Evolutionary conservation across 2,888 invertebrate species (phyloP).

Genomic region (Melolontha melolontha): DNA sequence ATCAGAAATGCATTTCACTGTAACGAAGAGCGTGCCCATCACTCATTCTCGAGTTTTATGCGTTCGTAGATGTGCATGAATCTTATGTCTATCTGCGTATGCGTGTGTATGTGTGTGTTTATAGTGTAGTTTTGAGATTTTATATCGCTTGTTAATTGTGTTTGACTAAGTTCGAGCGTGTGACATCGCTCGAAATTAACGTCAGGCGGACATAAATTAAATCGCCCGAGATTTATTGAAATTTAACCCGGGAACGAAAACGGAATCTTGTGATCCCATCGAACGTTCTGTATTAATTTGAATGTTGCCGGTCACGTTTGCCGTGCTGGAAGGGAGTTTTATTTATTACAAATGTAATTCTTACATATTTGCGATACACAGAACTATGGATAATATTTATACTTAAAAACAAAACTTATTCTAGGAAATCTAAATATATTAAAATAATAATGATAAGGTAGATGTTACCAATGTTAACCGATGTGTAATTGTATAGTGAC

Average conservation of each 20-base stretch:
- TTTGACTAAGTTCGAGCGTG: slow-evolving; percentile 37
- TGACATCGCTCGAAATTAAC: slow-evolving; percentile 35
- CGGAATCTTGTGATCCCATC: slow-evolving; percentile 18
- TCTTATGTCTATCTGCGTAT: slow-evolving; percentile 8
- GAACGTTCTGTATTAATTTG: slow-evolving; percentile 26
- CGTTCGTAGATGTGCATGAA: slow-evolving; percentile 20
- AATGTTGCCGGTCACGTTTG: slow-evolving; percentile 8
- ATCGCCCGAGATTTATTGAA: slow-evolving; percentile 35
- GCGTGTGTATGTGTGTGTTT: neutral
- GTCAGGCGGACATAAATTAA: slow-evolving; percentile 35
- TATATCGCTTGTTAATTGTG: slow-evolving; percentile 38
- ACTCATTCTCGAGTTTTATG: slow-evolving; percentile 33
- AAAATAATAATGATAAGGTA: too few relatives aligned
- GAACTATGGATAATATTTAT: too few relatives aligned
- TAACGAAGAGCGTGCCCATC: slow-evolving; percentile 36
- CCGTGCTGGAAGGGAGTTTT: neutral
- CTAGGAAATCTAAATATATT: too few relatives aligned
- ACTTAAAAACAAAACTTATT: too few relatives aligned
- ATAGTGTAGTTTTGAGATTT: slow-evolving; percentile 29
- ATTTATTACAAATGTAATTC: slow-evolving; percentile 6
- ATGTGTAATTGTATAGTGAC: too few relatives aligned
- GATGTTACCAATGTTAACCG: too few relatives aligned
- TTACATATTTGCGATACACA: too few relatives aligned
- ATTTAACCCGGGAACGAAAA: slow-evolving; percentile 25
- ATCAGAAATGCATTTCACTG: slow-evolving; percentile 38